Evolutionary conservation across 2,888 invertebrate genomes (phyloP).

Genomic region (Pterostichus madidus): DNA sequence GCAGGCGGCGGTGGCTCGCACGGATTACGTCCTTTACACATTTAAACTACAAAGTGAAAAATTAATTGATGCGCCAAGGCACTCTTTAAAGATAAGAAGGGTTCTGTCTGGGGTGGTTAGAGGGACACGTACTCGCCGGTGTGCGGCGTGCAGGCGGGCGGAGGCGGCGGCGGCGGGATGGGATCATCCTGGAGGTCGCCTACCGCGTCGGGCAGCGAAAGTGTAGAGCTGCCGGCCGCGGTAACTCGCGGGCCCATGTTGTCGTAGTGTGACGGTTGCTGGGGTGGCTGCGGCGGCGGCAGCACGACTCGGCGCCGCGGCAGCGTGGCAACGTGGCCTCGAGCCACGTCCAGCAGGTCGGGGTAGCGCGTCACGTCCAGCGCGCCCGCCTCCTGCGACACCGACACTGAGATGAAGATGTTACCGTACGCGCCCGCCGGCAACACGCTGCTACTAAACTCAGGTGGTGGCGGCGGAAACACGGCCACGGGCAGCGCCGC

Average conservation of each 20-base stretch:
- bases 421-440: slow-evolving; percentile 84
- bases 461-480: slow-evolving; percentile 80
- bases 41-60: slow-evolving; percentile 67
- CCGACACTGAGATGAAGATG: slow-evolving; percentile 91
- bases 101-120: slow-evolving; percentile 71
- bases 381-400: slow-evolving; percentile 84
- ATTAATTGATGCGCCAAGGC: slow-evolving; percentile 67
- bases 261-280: slow-evolving; percentile 87
- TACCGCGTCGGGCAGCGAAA: slow-evolving; percentile 87
- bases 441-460: slow-evolving; percentile 80
- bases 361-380: slow-evolving; percentile 85
- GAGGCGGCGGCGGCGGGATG: slow-evolving; percentile 80
- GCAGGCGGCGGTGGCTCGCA: slow-evolving; percentile 2
- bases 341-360: slow-evolving; percentile 87
- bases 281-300: slow-evolving; percentile 72
- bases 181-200: slow-evolving; percentile 71
- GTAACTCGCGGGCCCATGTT: slow-evolving; percentile 95
- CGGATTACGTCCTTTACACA: slow-evolving; percentile 6
- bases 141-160: slow-evolving; percentile 80
- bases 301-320: slow-evolving; percentile 73
- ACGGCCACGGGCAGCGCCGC: slow-evolving; percentile 74
- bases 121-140: slow-evolving; percentile 81
- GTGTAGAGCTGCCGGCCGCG: slow-evolving; percentile 92
- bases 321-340: slow-evolving; percentile 76
- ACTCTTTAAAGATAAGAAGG: slow-evolving; percentile 67